Evolutionary conservation across 2,888 invertebrate genomes (phyloP), one percentile per base, ranked within the genome.

Genomic region (Drosophila kambysellisi): DNA sequence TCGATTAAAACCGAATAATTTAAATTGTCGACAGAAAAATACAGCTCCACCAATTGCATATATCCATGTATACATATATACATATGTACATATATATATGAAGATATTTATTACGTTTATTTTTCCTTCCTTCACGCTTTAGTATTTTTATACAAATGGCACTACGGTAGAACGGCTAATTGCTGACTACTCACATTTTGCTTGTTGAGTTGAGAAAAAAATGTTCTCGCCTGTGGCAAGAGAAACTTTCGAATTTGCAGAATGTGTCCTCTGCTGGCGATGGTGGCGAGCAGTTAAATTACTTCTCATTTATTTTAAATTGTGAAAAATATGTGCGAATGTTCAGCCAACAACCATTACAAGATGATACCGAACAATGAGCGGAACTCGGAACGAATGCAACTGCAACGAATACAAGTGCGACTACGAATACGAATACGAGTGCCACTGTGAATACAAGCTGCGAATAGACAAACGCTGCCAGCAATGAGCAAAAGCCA

Each of bases 231-330:
- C 78, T 57, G 46, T 62, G 84, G 82, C 79, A 76, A 70, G 43
- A 51, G 82, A 11, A 66, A 63, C 25, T 65, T 68, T 62, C 43
- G 66, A 65, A 60, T 62, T 66, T 76, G 76, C 51, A 59, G 59
- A 67, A 58, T 74, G 71, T 76, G 32, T 53, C 33, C 68, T 62
- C 65, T 74, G 82, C 52, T 59, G 70, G 57, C 70, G 65, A 71
- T 48, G 56, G 63, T 80, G 83, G 68, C 76, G 63, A 81, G 76
- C 89, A 88, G 89, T 86, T 84, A 88, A 89, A 86, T 86, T 88
- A 88, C 85, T 86, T 89, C 89, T 86, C 85, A 89, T 86, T 86
- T 89, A 85, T 89, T 89, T 86, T 65, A 86, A 86, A 89, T 89
- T 88, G 85, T 89, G 85, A 82, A 82, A 86, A 85, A 89, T 89